Percentiles rank a stretch among this genome's conserved stretches.
These are phyloP conservation scores for Drosophila sordidula DNA, from an alignment of 2,888 invertebrate genomes.

Conservation along the genomic window DNA sequence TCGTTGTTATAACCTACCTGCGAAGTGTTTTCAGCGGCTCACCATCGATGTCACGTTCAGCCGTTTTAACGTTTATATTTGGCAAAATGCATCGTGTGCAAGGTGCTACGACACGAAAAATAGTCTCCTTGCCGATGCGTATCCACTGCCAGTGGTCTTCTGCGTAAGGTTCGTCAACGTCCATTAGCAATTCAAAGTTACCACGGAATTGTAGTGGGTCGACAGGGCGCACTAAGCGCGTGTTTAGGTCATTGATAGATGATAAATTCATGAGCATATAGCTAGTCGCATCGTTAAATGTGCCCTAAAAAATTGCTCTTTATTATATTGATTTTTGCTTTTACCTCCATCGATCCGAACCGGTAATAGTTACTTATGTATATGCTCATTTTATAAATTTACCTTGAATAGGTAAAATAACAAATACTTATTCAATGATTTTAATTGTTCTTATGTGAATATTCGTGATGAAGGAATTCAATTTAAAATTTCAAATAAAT, in stretches of 20 bases:
- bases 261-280: slow-evolving; percentile 89
- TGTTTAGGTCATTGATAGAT: slow-evolving; percentile 89
- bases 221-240: slow-evolving; percentile 86
- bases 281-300: slow-evolving; percentile 89
- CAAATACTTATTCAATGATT: too few relatives aligned
- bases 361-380: too few relatives aligned
- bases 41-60: slow-evolving; percentile 86
- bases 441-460: too few relatives aligned
- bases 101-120: slow-evolving; percentile 73
- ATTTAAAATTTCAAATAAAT: too few relatives aligned
- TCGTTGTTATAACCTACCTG: slow-evolving; percentile 84
- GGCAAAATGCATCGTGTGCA: slow-evolving; percentile 89
- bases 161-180: slow-evolving; percentile 87
- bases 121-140: slow-evolving; percentile 85
- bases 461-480: too few relatives aligned
- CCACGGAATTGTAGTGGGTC: slow-evolving; percentile 88
- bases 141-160: slow-evolving; percentile 91
- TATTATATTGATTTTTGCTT: too few relatives aligned
- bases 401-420: too few relatives aligned
- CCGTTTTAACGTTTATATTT: slow-evolving; percentile 89
- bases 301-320: slow-evolving; percentile 85
- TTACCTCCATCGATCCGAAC: too few relatives aligned
- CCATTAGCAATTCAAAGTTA: slow-evolving; percentile 88
- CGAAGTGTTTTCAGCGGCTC: slow-evolving; percentile 89
- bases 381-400: too few relatives aligned